Evolutionary conservation across 2,797 vertebrate genomes (phyloP), one percentile per base, ranked within the genome.

Genomic region (Chanos chanos): DNA sequence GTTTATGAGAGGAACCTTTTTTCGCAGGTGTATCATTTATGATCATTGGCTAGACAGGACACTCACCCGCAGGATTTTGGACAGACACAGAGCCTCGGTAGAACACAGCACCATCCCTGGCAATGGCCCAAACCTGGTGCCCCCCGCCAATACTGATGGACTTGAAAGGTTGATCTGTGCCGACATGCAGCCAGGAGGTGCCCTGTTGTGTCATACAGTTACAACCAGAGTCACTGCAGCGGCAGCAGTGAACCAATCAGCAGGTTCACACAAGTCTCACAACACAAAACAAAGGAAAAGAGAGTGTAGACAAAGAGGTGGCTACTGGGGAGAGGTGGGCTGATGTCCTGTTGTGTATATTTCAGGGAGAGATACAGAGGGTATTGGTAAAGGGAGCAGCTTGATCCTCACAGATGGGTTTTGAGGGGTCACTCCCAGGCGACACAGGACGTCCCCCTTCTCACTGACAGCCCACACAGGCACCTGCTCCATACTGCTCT

Each of bases 371-470:
- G n/a, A n/a, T n/a, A n/a, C n/a, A n/a, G n/a, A n/a, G n/a, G n/a
- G n/a, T n/a, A n/a, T n/a, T n/a, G 3, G 16, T 25, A 19, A 34
- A 12, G 1, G 2, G 37, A 4, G 7, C 1, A 2, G 19, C 51
- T 7, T 10, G 4, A 24, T 21, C 4, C 73, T 69, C 45, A 75
- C 73, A 10, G 73, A 69, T 27, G 94, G 93, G 58, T 85, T 92
- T 54, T 91, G 81, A 39, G 86, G 73, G 0, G 86, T 91, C 67
- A 95, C 92, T 2, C 91, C 94, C 47, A 97, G 83, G 1, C 97
- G 90, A 76, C 96, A 99, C 66, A 99, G 80, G 40, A 99, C 94
- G 0, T 98, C 97, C 21, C 97, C 97, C 79, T 96, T 99, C 79
- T 93, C 94, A 19, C 92, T 96, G 77, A 99, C 77, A 54, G 92